phyloP scores from a whole-genome alignment of 2,797 vertebrate genomes.

The Crenichthys baileyi region DNA sequence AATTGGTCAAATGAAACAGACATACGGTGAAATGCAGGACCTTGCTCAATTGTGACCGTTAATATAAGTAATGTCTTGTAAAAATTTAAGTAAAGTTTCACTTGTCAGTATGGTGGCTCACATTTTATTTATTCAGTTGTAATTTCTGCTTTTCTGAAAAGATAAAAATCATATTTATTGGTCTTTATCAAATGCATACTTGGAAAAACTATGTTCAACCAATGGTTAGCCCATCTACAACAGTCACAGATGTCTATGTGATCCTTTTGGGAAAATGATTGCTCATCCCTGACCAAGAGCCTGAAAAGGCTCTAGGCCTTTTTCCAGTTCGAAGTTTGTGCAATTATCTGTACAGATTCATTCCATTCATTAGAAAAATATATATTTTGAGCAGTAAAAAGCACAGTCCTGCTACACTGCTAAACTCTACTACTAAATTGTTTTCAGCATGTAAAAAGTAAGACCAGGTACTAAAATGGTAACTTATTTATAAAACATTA shows the following conservation, averaged over 20 bases:
- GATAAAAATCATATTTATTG: neutral
- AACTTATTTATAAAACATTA: constrained; percentile 23
- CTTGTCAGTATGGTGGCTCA: neutral
- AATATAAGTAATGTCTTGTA: too few species aligned
- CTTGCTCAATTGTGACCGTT: neutral
- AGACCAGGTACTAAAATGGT: constrained; percentile 19
- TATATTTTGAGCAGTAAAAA: neutral
- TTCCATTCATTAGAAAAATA: neutral
- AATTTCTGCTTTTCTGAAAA: neutral
- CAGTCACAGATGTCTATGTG: neutral
- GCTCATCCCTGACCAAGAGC: too few species aligned
- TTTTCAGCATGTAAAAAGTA: neutral
- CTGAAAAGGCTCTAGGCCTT: neutral
- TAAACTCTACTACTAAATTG: neutral
- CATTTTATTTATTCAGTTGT: neutral
- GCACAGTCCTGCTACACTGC: neutral
- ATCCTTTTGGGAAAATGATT: neutral
- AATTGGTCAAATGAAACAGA: neutral
- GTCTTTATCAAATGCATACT: neutral
- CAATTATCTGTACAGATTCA: neutral
- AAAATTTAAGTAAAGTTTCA: too few species aligned
- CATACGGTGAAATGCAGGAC: neutral
- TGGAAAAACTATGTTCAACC: neutral
- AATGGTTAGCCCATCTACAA: neutral
- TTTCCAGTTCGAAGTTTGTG: neutral